Conservation (phyloP, 1,140 invertebrate species). For the Aleiodes sp. region DNA sequence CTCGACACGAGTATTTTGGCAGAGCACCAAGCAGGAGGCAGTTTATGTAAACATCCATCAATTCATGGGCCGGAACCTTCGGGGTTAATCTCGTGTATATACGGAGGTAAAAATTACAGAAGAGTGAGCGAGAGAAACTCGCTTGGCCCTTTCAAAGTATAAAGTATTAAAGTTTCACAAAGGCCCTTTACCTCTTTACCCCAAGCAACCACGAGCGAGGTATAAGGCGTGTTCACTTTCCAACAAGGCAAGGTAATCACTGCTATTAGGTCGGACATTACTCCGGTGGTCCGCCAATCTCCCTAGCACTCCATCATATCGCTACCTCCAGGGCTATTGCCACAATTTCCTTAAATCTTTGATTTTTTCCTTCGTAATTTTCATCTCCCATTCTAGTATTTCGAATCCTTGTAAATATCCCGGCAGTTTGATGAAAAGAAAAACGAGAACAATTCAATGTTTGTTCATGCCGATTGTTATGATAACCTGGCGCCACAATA, state of each 20-base stretch:
- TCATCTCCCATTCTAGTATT: no score
- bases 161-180: slow-evolving; percentile 42
- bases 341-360: background rate
- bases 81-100: background rate
- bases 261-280: slow-evolving; percentile 65
- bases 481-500: background rate
- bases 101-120: background rate
- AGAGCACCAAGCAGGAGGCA: slow-evolving; percentile 39
- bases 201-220: no score
- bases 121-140: slow-evolving; percentile 30
- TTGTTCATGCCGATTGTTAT: background rate
- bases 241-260: slow-evolving; percentile 64
- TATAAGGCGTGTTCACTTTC: slow-evolving; percentile 57
- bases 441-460: background rate
- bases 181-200: slow-evolving; percentile 8
- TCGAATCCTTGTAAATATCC: no score
- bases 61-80: slow-evolving; percentile 41
- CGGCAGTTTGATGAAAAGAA: background rate
- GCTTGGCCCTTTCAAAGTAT: background rate
- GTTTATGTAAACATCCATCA: slow-evolving; percentile 61
- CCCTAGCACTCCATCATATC: slow-evolving; percentile 51
- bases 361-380: background rate
- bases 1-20: slow-evolving; percentile 33
- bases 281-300: slow-evolving; percentile 64
- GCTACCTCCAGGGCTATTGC: slow-evolving; percentile 36